These are phyloP conservation scores for Syngnathoides biaculeatus DNA, from an alignment of 2,113 vertebrate genomes.

Conservation along the genomic window DNA sequence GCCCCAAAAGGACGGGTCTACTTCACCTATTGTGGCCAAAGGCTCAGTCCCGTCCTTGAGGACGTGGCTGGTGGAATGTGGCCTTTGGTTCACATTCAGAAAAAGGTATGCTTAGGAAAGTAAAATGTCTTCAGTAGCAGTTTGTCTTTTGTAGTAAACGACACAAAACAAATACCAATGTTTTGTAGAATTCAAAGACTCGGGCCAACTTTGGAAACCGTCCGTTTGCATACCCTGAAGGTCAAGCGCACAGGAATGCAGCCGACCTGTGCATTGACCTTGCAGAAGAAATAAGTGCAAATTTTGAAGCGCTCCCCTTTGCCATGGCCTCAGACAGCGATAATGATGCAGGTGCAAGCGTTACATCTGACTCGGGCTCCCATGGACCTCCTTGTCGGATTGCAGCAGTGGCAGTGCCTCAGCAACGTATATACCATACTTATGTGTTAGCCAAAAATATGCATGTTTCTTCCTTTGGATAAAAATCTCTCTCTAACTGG, in stretches of 20 bases:
- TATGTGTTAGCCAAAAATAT: neutral
- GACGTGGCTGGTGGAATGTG: constrained; percentile 98
- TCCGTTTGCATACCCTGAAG: constrained; percentile 89
- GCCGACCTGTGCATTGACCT: constrained; percentile 93
- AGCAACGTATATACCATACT: constrained; percentile 79
- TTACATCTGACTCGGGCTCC: constrained; percentile 88
- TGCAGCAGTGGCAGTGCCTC: constrained; percentile 85
- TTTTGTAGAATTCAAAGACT: constrained; percentile 89
- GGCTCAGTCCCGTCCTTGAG: constrained; percentile 86
- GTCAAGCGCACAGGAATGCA: constrained; percentile 93
- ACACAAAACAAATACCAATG: neutral
- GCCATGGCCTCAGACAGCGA: constrained; percentile 98
- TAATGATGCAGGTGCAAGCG: constrained; percentile 93
- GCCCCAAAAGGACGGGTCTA: constrained; percentile 95
- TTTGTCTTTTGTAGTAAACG: neutral
- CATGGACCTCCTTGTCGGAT: constrained; percentile 94
- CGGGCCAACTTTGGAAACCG: constrained; percentile 93
- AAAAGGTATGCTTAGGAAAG: constrained; percentile 77
- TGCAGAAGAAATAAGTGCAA: constrained; percentile 96
- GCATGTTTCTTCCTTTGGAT: neutral
- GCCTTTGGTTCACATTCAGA: constrained; percentile 98
- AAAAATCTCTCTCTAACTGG: neutral
- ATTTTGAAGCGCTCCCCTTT: constrained; percentile 95
- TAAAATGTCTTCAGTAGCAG: neutral
- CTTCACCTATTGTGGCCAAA: constrained; percentile 94